phyloP scores from a whole-genome alignment of 2,888 invertebrate genomes.

The Pharmacophagus antenor region DNA sequence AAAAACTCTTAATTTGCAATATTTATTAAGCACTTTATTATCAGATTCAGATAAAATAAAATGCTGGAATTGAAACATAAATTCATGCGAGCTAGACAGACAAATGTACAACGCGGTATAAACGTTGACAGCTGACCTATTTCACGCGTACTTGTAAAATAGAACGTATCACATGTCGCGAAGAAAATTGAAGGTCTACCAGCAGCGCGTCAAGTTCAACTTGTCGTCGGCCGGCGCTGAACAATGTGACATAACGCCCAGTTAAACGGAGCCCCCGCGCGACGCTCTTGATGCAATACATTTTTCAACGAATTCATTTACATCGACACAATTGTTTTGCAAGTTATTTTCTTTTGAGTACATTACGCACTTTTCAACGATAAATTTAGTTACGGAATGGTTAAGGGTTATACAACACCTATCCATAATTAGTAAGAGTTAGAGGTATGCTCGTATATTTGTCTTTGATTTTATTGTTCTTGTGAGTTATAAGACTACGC shows the following conservation, averaged over 20 bases:
- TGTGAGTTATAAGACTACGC: neutral
- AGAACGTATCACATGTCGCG: constrained; percentile 30
- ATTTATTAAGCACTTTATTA: too few relatives aligned
- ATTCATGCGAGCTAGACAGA: neutral
- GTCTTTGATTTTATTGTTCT: too few relatives aligned
- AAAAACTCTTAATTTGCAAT: too few relatives aligned
- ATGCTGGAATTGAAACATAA: too few relatives aligned
- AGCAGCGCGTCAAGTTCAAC: constrained; percentile 67
- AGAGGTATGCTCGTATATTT: too few relatives aligned
- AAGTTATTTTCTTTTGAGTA: too few relatives aligned
- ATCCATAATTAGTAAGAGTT: too few relatives aligned
- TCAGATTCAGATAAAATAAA: too few relatives aligned
- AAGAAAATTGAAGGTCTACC: constrained; percentile 36
- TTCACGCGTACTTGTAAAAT: constrained; percentile 14
- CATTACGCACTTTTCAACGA: too few relatives aligned
- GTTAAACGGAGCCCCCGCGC: constrained; percentile 55
- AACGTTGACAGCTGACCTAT: constrained; percentile 1
- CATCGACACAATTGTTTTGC: neutral
- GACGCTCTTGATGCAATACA: constrained; percentile 21
- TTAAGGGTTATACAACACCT: too few relatives aligned
- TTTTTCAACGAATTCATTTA: constrained; percentile 23
- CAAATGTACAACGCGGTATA: neutral
- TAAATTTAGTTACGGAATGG: too few relatives aligned
- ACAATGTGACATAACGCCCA: constrained; percentile 66
- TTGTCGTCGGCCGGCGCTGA: constrained; percentile 49